Percentiles rank a stretch among this genome's conserved stretches.
Evolutionary conservation across 2,113 vertebrate genomes (phyloP).

Genomic region (Mormyrus iriodes): DNA sequence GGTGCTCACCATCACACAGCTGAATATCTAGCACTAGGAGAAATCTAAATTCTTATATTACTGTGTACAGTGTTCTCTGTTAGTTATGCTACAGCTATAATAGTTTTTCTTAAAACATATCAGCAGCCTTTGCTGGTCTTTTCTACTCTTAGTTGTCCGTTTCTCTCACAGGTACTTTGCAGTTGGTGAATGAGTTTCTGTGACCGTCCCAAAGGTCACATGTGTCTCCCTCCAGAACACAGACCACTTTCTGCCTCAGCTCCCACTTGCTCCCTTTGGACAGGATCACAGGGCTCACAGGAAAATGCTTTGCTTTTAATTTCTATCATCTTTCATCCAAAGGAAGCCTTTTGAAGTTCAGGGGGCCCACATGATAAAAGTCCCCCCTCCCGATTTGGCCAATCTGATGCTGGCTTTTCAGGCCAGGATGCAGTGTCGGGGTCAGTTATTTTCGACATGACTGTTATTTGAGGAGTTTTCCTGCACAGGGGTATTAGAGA

Average conservation of each 20-base stretch:
- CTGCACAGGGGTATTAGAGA: too few relatives aligned
- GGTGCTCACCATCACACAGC: constrained; percentile 25
- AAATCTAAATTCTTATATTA: not conserved
- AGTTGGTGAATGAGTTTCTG: too few relatives aligned
- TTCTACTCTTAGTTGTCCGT: not conserved
- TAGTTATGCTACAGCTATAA: not conserved
- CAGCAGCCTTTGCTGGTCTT: not conserved
- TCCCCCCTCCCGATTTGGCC: too few relatives aligned
- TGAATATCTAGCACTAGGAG: not conserved
- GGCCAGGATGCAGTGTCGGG: not conserved
- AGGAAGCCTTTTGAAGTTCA: constrained; percentile 3
- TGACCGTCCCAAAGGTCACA: too few relatives aligned
- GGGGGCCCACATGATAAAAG: not conserved
- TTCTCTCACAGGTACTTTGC: not conserved
- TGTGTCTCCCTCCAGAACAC: too few relatives aligned
- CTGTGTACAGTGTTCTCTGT: not conserved
- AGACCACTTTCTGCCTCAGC: not conserved
- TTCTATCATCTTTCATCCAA: constrained; percentile 11
- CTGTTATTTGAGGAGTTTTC: not conserved
- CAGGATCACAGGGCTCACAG: not conserved
- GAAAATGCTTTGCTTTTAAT: constrained; percentile 8
- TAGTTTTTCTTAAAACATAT: not conserved
- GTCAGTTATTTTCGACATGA: not conserved
- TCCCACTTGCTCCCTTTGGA: not conserved
- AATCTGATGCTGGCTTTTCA: not conserved